Base-by-base conservation (phyloP, 2,888 invertebrate genomes). In the Gandaritis pyraliata region DNA sequence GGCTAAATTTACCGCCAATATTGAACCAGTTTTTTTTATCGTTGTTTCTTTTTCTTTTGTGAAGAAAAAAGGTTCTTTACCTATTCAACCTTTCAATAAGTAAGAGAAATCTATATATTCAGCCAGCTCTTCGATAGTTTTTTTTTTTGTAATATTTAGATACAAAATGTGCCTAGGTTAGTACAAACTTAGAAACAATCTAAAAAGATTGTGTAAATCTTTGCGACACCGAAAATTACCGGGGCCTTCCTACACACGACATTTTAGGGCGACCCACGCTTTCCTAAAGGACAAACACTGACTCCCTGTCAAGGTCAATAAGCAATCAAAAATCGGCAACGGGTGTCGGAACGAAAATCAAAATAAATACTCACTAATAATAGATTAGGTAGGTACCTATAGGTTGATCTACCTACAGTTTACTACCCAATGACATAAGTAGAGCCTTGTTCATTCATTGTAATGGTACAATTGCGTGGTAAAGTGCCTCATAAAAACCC, bases 361-460 rank as follows among this genome's bases (percentile, higher is more conserved):
- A 85, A 85, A 84, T 83, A 81, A 78, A 86, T 86, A 90, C 15
- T 43, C 16, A 15, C 16, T 2, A 16, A 43, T 16, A 43, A 43
- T 43, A 43, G 16, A 43, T 43, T 43, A 43, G 29, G 30, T 11
- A 23, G 30, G n/a, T 33, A 29, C 10, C n/a, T n/a, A 23, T 38
- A 51, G 38, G 45, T 46, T 2, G 30, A 16, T 7, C 5, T 33
- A 55, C 23, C 29, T 47, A 45, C 46, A 15, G 68, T 69, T 77
- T 74, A 80, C 78, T 79, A 78, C 77, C 72, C 75, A 79, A 77
- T 76, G 74, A 74, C 72, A 69, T 77, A 75, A 76, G 74, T 75
- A 76, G 77, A 77, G 77, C 80, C 57, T 77, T 77, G 83, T 87
- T 89, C 91, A 91, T 90, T 91, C 89, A 90, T 86, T 85, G 85